Evolutionary conservation across 2,797 vertebrate genomes (phyloP), one percentile per base, ranked within the genome.

Genomic region (Pteropus rufus): DNA sequence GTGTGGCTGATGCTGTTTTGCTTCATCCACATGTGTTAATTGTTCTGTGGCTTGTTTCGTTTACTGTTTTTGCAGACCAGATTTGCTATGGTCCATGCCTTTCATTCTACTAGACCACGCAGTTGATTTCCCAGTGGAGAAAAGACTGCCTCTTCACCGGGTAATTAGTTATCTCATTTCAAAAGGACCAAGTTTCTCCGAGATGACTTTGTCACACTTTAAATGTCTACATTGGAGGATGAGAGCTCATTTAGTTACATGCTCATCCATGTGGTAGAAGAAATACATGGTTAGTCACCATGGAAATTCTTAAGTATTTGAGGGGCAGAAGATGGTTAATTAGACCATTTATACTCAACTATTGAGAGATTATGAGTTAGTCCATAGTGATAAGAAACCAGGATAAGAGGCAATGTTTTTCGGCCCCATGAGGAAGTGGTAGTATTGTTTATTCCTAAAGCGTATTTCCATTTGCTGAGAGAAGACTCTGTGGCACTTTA

Each of bases 81-180:
- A 96, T 97, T 96, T 81, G 79, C 67, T 49, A 81, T 46, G 70
- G 89, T 72, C 65, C 44, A 1, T 64, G 70, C 58, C 89, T 96
- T 91, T 93, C 85, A 49, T 93, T 96, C 89, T 94, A 24, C 58
- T 72, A 81, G 79, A 84, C 79, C 72, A 52, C 41, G 2, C 73
- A 72, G 36, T 93, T 96, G 96, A 94, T 97, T 97, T 95, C 82
- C 95, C 95, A 95, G 77, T 81, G 60, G 82, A 79, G 69, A 89
- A 95, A 76, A 82, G 34, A 72, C 67, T 83, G 69, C 58, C 52
- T 92, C 92, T 94, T 79, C 86, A 36, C 65, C 0, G 36, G 26
- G 73, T 97, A 93, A 97, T 98, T 97, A 97, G 88, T 96, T 95
- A 95, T 89, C 90, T 97, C 85, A 75, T 97, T 97, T 97, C 87